A percentile compares a stretch with the other conserved stretches of the same genome.
Conservation (phyloP, 2,888 invertebrate species). For the Lathronympha strigana region DNA sequence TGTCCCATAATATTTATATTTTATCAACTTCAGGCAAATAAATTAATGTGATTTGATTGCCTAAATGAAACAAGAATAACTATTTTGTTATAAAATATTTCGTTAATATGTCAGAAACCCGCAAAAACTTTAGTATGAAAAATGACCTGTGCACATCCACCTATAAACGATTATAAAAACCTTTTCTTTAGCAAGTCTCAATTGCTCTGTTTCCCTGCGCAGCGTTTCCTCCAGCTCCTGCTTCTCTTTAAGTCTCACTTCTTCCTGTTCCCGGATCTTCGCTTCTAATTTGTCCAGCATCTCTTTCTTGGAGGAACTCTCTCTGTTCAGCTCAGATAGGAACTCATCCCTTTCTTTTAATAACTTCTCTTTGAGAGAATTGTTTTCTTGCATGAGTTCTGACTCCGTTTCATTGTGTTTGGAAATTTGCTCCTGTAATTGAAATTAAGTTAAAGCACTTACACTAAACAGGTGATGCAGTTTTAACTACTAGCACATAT, state of each 20-base stretch:
- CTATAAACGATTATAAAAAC: constrained; percentile 53
- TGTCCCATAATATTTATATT: too few species aligned
- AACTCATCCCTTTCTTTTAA: constrained; percentile 80
- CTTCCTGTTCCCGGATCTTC: constrained; percentile 77
- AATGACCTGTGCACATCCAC: too few species aligned
- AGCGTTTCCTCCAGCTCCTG: constrained; percentile 67
- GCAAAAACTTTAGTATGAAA: too few species aligned
- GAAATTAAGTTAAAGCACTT: too few species aligned
- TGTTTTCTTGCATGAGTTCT: constrained; percentile 76
- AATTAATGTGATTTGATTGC: too few species aligned
- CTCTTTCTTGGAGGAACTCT: constrained; percentile 81
- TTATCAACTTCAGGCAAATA: too few species aligned
- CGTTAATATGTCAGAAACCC: too few species aligned
- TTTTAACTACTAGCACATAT: too few species aligned
- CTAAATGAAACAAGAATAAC: too few species aligned
- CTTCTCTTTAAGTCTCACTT: constrained; percentile 72
- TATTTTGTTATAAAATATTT: too few species aligned
- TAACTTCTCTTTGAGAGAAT: constrained; percentile 72
- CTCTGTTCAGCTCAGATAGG: constrained; percentile 73
- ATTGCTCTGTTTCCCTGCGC: constrained; percentile 69
- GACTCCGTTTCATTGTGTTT: constrained; percentile 71
- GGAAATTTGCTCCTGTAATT: constrained; percentile 68
- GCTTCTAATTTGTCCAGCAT: constrained; percentile 76
- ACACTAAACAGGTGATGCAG: too few species aligned
- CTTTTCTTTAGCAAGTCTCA: constrained; percentile 74